Conservation (phyloP, 1,140 invertebrate species). For the Saxidomus purpurata region DNA sequence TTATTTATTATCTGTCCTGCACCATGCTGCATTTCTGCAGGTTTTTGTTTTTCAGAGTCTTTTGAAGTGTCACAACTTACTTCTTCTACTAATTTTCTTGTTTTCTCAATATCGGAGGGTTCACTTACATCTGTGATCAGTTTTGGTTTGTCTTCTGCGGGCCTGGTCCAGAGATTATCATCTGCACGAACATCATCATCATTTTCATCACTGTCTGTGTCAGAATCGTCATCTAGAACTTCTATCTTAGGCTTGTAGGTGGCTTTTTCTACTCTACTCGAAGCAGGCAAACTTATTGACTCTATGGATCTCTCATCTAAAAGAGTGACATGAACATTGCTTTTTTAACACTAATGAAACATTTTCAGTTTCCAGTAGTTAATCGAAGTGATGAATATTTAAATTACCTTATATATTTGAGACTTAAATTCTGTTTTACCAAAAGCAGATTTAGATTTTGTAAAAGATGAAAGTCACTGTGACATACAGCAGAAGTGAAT, state of each 20-base stretch:
- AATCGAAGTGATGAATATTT: no score
- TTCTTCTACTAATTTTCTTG: conserved; percentile 56
- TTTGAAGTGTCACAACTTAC: neutral
- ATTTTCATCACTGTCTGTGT: conserved; percentile 31
- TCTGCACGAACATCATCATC: conserved; percentile 6
- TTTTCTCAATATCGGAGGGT: conserved; percentile 45
- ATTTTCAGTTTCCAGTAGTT: no score
- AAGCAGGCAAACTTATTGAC: conserved; percentile 50
- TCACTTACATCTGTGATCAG: conserved; percentile 21
- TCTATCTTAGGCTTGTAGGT: conserved; percentile 72
- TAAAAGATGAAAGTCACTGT: no score
- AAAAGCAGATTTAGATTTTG: no score
- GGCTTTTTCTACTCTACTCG: conserved; percentile 48
- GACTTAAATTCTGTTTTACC: no score
- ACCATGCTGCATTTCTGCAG: neutral
- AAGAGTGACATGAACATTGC: conserved; percentile 13
- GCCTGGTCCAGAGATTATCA: conserved; percentile 12
- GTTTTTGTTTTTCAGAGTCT: neutral
- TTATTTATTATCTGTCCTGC: conserved; percentile 46
- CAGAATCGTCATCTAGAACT: conserved; percentile 65
- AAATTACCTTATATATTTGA: no score
- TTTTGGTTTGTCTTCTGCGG: neutral
- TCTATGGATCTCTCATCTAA: conserved; percentile 64
- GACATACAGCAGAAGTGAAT: no score
- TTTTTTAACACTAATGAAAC: neutral